Evolutionary conservation across 2,888 invertebrate species (phyloP).

Genomic region (Gonocerus acuteangulatus): DNA sequence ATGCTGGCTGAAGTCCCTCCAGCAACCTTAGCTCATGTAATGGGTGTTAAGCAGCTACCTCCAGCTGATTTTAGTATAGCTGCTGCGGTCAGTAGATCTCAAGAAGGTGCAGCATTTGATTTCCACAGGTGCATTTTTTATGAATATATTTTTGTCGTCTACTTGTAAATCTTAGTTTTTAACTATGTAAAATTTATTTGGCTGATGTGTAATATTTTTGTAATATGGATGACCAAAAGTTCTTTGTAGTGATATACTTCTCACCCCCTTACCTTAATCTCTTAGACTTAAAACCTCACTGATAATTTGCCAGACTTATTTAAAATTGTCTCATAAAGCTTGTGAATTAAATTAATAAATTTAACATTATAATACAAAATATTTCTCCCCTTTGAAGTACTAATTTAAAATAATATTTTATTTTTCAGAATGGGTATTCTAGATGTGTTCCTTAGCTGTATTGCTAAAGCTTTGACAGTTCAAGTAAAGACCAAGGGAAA

Average conservation of each 20-base stretch:
- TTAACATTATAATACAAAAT: no score
- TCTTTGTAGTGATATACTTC: no score
- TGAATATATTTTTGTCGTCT: neutral
- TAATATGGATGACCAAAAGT: no score
- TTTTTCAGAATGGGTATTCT: constrained; percentile 62
- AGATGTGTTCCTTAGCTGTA: constrained; percentile 82
- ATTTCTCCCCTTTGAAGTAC: no score
- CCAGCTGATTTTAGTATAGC: constrained; percentile 70
- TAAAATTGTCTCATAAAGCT: no score
- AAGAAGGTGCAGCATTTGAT: constrained; percentile 45
- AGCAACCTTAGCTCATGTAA: constrained; percentile 66
- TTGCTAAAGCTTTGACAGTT: constrained; percentile 82
- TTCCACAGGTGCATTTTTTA: constrained; percentile 45
- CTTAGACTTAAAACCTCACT: no score
- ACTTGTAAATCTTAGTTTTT: no score
- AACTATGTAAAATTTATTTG: no score
- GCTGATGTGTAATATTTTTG: no score
- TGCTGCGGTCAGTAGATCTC: constrained; percentile 48
- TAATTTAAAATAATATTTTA: constrained; percentile 16
- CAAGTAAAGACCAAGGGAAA: constrained; percentile 71
- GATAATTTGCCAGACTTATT: no score
- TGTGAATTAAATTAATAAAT: no score
- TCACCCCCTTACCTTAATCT: no score
- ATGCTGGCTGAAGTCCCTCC: constrained; percentile 87
- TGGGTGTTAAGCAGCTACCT: constrained; percentile 63